phyloP scores from a whole-genome alignment of 2,797 vertebrate species.

The Chiloscyllium punctatum region DNA sequence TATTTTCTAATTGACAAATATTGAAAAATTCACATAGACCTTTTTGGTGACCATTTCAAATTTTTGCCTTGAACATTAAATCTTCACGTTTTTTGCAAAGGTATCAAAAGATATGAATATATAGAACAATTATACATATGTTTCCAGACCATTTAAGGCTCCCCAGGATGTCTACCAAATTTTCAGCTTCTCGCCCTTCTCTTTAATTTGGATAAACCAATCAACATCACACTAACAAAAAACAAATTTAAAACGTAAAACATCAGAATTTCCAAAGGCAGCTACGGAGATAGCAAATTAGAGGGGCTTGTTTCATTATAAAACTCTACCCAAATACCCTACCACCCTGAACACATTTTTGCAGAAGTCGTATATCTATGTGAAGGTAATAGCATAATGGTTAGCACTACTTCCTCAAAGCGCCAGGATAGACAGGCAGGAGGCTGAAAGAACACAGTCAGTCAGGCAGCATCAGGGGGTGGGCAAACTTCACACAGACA shows the following conservation, averaged over 20 bases:
- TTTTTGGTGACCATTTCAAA: background rate
- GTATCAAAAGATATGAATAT: background rate
- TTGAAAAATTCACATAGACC: background rate
- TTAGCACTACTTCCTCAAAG: no score
- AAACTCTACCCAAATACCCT: no score
- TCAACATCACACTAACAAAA: background rate
- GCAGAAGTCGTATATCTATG: no score
- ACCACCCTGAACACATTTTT: no score
- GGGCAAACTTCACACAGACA: no score
- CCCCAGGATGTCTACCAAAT: background rate
- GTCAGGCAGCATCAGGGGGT: no score
- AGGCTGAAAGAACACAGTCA: no score
- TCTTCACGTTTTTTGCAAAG: background rate
- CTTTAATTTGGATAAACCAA: background rate
- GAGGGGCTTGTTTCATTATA: no score
- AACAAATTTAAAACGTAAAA: slow-evolving; percentile 20
- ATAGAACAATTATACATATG: background rate
- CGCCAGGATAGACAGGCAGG: no score
- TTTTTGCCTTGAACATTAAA: background rate
- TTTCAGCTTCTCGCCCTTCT: background rate
- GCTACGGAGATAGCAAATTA: background rate
- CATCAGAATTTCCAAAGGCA: background rate
- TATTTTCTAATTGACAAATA: background rate
- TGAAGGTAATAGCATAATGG: no score
- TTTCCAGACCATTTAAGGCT: background rate